These are phyloP conservation scores for Scaptomyza pallida DNA, from an alignment of 1,140 invertebrate species.

Conservation along the genomic window DNA sequence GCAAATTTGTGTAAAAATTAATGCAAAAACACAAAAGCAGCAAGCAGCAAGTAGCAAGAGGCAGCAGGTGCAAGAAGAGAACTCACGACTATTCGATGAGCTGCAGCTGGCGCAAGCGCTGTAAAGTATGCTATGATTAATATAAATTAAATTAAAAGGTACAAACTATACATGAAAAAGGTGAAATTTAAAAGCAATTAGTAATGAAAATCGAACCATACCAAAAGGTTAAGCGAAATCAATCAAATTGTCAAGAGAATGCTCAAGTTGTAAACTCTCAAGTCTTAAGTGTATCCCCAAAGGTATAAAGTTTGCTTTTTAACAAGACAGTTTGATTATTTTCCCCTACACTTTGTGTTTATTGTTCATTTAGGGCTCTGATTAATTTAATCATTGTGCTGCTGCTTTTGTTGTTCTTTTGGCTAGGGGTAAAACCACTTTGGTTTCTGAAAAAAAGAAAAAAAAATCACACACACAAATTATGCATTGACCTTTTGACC, in stretches of 20 bases:
- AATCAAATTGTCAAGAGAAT: conserved; percentile 5
- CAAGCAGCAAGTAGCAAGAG: not conserved
- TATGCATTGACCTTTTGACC: conserved; percentile 28
- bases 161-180: conserved; percentile 12
- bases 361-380: conserved; percentile 26
- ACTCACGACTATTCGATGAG: not conserved
- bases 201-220: too few relatives aligned
- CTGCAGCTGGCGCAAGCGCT: conserved; percentile 1
- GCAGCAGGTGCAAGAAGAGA: conserved; percentile 5
- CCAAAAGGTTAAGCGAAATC: not conserved
- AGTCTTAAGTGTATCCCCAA: too few relatives aligned
- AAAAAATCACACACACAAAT: conserved; percentile 24
- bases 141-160: conserved; percentile 12
- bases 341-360: not conserved
- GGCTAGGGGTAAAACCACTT: not conserved
- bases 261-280: too few relatives aligned
- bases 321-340: not conserved
- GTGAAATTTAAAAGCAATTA: too few relatives aligned
- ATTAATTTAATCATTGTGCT: conserved; percentile 50
- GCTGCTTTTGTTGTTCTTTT: conserved; percentile 10
- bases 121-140: conserved; percentile 19
- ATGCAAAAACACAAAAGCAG: conserved; percentile 45
- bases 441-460: conserved; percentile 6
- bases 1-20: conserved; percentile 64
- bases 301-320: too few relatives aligned